These are phyloP conservation scores for Miltochrista miniata DNA, from an alignment of 2,888 invertebrate species.

Conservation along the genomic window DNA sequence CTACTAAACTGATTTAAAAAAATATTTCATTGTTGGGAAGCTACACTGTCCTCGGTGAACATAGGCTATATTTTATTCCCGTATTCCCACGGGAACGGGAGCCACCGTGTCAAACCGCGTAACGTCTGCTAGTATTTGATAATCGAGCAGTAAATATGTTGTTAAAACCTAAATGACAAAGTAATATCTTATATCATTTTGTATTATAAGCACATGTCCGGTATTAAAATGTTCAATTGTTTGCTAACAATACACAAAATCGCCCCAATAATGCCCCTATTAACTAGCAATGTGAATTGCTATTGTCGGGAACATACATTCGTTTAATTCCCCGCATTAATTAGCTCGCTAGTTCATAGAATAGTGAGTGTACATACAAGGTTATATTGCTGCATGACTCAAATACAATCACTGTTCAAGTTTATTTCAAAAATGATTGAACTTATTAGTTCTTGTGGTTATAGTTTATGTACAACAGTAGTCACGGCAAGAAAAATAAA, in stretches of 20 bases:
- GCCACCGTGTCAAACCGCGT: too few relatives aligned
- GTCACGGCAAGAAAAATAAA: too few relatives aligned
- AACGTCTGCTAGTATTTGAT: too few relatives aligned
- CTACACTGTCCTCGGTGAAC: too few relatives aligned
- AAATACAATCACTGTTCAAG: background rate
- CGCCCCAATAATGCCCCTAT: constrained; percentile 24
- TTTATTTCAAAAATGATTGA: too few relatives aligned
- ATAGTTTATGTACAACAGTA: too few relatives aligned
- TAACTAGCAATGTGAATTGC: constrained; percentile 22
- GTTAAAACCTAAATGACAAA: background rate
- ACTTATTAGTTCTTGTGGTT: too few relatives aligned
- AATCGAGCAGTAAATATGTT: background rate
- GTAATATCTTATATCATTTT: background rate
- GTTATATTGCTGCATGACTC: background rate
- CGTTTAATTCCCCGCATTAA: constrained; percentile 22
- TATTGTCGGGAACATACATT: constrained; percentile 18
- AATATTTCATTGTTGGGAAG: too few relatives aligned
- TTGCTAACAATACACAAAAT: constrained; percentile 16
- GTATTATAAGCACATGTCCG: background rate
- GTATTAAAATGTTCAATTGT: constrained; percentile 5
- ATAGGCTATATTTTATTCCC: too few relatives aligned
- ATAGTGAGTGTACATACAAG: constrained; percentile 1
- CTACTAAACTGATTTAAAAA: too few relatives aligned
- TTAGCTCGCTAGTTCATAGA: constrained; percentile 22
- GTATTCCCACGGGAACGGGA: too few relatives aligned